These are phyloP conservation scores for Dolichotis patagonum DNA, from an alignment of 2,113 vertebrate species.

Conservation along the genomic window DNA sequence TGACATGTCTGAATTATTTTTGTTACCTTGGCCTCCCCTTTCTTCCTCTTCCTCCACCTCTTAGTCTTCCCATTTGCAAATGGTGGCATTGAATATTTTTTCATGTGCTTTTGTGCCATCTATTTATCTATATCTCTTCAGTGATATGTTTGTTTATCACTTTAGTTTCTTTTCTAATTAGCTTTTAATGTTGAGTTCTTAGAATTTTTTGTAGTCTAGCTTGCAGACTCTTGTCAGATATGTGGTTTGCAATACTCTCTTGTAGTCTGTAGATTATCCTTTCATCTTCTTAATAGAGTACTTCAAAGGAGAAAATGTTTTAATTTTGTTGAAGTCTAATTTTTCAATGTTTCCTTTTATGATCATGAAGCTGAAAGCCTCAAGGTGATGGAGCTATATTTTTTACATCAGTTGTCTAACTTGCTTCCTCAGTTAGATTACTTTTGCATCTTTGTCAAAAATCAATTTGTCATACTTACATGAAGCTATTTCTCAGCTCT, in stretches of 20 bases:
- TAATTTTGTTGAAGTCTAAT: not conserved
- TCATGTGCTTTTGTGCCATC: not conserved
- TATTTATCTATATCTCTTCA: not conserved
- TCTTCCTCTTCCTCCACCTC: not conserved
- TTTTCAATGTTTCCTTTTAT: not conserved
- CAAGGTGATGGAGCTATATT: not conserved
- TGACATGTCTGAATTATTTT: not conserved
- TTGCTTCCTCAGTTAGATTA: not conserved
- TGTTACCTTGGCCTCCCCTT: not conserved
- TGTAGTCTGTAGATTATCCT: not conserved
- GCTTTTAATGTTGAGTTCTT: not conserved
- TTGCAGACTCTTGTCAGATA: not conserved
- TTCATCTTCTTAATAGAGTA: not conserved
- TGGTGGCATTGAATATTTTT: not conserved
- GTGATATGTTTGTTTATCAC: not conserved
- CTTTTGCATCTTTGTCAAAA: not conserved
- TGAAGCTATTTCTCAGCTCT: not conserved
- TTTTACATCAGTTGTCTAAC: not conserved
- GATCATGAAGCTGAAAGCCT: not conserved
- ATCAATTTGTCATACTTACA: not conserved
- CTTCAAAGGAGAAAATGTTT: not conserved
- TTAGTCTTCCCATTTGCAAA: not conserved
- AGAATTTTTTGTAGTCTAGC: not conserved
- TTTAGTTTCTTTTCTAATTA: not conserved
- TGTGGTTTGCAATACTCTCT: not conserved